These are phyloP conservation scores for Ladona fulva DNA, from an alignment of 1,140 invertebrate species.

Conservation along the genomic window DNA sequence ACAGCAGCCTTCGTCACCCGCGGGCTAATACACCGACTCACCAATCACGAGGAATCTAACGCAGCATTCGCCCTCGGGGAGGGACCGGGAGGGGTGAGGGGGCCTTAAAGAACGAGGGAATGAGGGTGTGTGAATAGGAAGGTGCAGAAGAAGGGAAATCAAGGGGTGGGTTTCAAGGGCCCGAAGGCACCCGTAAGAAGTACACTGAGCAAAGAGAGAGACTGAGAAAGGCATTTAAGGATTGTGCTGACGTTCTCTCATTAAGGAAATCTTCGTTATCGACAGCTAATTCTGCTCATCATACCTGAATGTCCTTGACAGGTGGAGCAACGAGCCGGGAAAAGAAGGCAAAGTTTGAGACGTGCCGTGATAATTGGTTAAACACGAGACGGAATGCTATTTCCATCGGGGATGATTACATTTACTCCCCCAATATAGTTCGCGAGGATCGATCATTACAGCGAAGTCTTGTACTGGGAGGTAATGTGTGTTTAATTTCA, in stretches of 20 bases:
- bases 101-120: background rate
- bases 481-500: too few species aligned
- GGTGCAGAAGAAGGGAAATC: background rate
- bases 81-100: background rate
- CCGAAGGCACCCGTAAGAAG: background rate
- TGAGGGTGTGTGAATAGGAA: background rate
- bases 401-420: too few species aligned
- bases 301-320: background rate
- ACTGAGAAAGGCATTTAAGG: constrained; percentile 3
- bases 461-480: too few species aligned
- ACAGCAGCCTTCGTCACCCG: background rate
- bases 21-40: background rate
- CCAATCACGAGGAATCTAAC: constrained; percentile 9
- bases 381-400: too few species aligned
- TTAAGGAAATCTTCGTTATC: constrained; percentile 1
- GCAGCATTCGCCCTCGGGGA: background rate
- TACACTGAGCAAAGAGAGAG: background rate
- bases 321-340: background rate
- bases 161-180: background rate
- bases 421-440: too few species aligned
- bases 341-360: background rate
- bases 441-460: too few species aligned
- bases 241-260: background rate
- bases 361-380: constrained; percentile 40
- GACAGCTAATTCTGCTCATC: background rate